Percentiles rank a stretch among this genome's conserved stretches.
phyloP scores from a whole-genome alignment of 2,797 vertebrate species.

The Potorous gilbertii region DNA sequence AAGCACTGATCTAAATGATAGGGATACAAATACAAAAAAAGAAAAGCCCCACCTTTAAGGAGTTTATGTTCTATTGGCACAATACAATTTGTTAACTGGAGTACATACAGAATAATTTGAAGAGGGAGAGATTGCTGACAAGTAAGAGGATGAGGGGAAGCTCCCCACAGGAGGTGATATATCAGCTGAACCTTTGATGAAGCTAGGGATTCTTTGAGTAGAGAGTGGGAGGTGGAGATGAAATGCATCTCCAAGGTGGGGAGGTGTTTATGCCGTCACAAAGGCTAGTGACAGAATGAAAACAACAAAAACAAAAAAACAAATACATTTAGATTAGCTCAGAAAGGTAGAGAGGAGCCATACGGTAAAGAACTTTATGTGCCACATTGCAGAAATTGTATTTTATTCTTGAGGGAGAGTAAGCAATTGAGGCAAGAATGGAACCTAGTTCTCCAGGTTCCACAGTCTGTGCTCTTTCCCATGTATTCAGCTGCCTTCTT shows the following conservation, averaged over 20 bases:
- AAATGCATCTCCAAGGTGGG: background rate
- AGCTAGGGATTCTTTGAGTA: background rate
- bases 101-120: background rate
- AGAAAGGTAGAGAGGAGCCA: background rate
- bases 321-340: background rate
- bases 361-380: background rate
- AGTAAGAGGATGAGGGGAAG: background rate
- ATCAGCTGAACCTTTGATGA: background rate
- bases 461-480: background rate
- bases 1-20: background rate
- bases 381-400: background rate
- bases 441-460: background rate
- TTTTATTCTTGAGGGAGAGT: background rate
- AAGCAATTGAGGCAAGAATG: background rate
- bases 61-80: background rate
- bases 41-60: background rate
- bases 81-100: background rate
- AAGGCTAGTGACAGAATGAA: background rate
- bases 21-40: background rate
- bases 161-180: background rate
- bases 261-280: background rate
- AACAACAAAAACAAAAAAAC: background rate
- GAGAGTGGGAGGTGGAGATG: background rate
- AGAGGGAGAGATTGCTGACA: background rate
- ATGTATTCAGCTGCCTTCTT: background rate